These are phyloP conservation scores for Micoletzkya japonica DNA, from an alignment of 2,888 invertebrate genomes.

Conservation along the genomic window DNA sequence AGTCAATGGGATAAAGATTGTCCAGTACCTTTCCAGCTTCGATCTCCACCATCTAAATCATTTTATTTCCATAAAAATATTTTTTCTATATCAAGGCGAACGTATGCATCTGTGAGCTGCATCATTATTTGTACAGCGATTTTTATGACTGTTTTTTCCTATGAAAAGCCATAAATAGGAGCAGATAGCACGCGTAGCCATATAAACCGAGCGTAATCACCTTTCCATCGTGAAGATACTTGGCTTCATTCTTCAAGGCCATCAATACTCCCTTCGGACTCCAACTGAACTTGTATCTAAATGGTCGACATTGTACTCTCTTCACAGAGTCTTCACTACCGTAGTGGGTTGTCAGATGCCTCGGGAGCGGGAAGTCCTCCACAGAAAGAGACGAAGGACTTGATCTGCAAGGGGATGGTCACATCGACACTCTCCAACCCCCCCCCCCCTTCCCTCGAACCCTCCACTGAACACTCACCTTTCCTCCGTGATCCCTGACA, in stretches of 20 bases:
- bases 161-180: too few relatives aligned
- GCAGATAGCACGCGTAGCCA: too few relatives aligned
- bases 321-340: constrained; percentile 33
- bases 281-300: constrained; percentile 88
- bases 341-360: constrained; percentile 79
- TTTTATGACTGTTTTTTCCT: too few relatives aligned
- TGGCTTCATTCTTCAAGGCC: constrained; percentile 86
- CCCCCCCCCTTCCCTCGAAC: neutral
- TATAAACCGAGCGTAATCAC: too few relatives aligned
- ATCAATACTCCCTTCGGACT: constrained; percentile 88
- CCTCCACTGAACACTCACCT: constrained; percentile 66
- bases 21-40: constrained; percentile 85
- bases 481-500: constrained; percentile 80
- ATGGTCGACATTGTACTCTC: neutral
- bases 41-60: constrained; percentile 79
- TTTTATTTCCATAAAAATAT: too few relatives aligned
- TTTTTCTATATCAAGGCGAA: too few relatives aligned
- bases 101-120: too few relatives aligned
- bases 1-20: constrained; percentile 78
- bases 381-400: constrained; percentile 93
- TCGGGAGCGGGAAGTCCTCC: constrained; percentile 97
- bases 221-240: constrained; percentile 81
- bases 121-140: too few relatives aligned
- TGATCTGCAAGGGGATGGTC: constrained; percentile 72
- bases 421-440: neutral